Evolutionary conservation across 2,888 invertebrate species (phyloP), one percentile per base, ranked within the genome.

Genomic region (Phortica magna): DNA sequence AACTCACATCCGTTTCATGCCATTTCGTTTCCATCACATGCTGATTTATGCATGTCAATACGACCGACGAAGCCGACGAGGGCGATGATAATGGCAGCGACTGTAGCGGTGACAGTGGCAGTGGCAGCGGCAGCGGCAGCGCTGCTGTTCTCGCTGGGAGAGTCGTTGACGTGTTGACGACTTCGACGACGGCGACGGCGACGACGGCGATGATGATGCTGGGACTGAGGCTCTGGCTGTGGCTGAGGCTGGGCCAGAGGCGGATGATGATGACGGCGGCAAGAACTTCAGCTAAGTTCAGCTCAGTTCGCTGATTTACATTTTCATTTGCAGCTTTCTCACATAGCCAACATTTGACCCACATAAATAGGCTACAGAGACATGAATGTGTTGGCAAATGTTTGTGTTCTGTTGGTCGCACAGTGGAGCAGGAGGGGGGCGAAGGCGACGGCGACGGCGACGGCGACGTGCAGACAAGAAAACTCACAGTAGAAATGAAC

Each of bases 311-410:
- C 70, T 55, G 70, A 71, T 71, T 71, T 71, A 71, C 70, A 71
- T 71, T 71, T 48, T 71, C 70, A 71, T 53, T 53, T 71, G 22
- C 70, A 71, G 70, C n/a, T 55, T 61, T 22, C 31, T 14, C 53
- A 53, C 7, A 22, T n/a, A 71, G 17, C 31, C 53, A 71, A 71
- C 70, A 55, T 55, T 55, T 71, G 70, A 71, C 70, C 68, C 70
- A 55, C 42, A 55, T 55, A 71, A 39, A 71, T 55, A 6, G 53
- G 53, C 53, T 31, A 48, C 48, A 48, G 64, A 22, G 53, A 7
- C 53, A n/a, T 31, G 31, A 31, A 31, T 31, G 31, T 31, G 31
- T 31, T 31, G 31, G 31, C 31, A 31, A 31, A 31, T 31, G 31
- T 31, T 31, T 31, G 31, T 4, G 5, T 31, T 31, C 31, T 31